These are phyloP conservation scores for Darevskia mixta DNA, from an alignment of 2,797 vertebrate genomes.

Conservation along the genomic window DNA sequence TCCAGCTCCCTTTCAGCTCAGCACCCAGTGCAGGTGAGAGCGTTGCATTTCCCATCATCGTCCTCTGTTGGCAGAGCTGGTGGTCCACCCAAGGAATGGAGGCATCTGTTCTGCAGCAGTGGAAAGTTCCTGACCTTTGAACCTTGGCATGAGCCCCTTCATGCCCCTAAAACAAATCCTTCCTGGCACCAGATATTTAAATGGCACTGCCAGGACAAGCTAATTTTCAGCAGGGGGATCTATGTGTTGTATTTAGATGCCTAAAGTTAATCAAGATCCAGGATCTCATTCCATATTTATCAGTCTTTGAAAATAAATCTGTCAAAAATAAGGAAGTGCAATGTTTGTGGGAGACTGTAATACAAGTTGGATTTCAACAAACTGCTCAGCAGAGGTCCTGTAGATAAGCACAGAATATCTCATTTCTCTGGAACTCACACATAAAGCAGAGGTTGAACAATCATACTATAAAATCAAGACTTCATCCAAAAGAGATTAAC, in stretches of 20 bases:
- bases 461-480: slow-evolving; percentile 58
- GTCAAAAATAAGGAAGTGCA: slow-evolving; percentile 54
- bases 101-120: no score
- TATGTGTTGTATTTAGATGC: neutral
- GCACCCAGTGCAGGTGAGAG: no score
- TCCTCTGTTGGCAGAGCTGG: no score
- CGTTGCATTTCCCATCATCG: no score
- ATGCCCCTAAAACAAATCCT: neutral
- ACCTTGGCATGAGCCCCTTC: neutral
- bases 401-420: slow-evolving; percentile 76
- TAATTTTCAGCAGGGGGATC: no score
- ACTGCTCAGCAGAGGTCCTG: slow-evolving; percentile 61
- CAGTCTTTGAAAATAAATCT: slow-evolving; percentile 27
- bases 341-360: slow-evolving; percentile 47
- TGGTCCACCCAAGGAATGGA: no score
- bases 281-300: slow-evolving; percentile 50
- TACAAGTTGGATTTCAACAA: slow-evolving; percentile 47
- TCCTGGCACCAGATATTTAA: neutral
- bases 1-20: no score
- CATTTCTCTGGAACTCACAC: slow-evolving; percentile 75
- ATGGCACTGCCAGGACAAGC: rapidly evolving
- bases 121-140: neutral
- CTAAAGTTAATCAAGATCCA: neutral
- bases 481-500: slow-evolving; percentile 29
- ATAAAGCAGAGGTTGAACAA: slow-evolving; percentile 59